phyloP scores from a whole-genome alignment of 30 jellyfish, hydroid and myxozoan genomes.

The Sanderia malayensis region DNA sequence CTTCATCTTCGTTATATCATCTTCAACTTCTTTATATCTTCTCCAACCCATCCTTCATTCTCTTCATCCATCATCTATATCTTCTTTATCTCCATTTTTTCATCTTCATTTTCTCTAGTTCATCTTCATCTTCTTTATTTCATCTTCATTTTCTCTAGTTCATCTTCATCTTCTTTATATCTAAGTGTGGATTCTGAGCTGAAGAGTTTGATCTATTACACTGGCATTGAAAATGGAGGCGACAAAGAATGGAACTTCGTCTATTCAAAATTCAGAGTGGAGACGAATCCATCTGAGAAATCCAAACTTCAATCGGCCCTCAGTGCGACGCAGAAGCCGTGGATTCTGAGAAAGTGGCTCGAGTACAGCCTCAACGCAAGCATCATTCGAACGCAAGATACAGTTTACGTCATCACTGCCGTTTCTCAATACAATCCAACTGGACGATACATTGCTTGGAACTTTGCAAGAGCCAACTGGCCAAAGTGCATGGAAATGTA shows the following conservation, averaged over 20 bases:
- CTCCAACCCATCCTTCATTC: too few species aligned
- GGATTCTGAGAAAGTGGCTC: slow-evolving; percentile 87
- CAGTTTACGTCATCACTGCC: slow-evolving; percentile 84
- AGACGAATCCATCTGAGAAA: slow-evolving; percentile 65
- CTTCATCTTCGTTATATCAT: too few species aligned
- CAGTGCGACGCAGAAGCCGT: slow-evolving; percentile 64
- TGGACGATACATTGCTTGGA: slow-evolving; percentile 88
- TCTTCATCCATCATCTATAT: too few species aligned
- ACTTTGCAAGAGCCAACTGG: slow-evolving; percentile 88
- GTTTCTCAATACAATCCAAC: slow-evolving; percentile 66
- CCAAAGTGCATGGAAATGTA: slow-evolving; percentile 76
- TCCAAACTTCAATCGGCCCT: slow-evolving; percentile 67
- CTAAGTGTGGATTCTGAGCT: slow-evolving; percentile 65
- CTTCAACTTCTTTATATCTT: too few species aligned
- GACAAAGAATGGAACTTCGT: slow-evolving; percentile 90
- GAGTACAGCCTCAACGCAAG: slow-evolving; percentile 64
- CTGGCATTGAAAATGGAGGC: slow-evolving; percentile 86
- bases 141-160: not conserved
- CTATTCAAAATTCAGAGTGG: slow-evolving; percentile 30
- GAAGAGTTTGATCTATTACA: slow-evolving; percentile 46
- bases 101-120: not conserved
- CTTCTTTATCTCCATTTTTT: too few species aligned
- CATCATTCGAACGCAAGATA: slow-evolving; percentile 81
- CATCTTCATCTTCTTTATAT: too few species aligned
- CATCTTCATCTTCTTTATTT: not conserved